These are phyloP conservation scores for Fregata magnificens DNA, from an alignment of 2,113 vertebrate genomes.

Conservation along the genomic window DNA sequence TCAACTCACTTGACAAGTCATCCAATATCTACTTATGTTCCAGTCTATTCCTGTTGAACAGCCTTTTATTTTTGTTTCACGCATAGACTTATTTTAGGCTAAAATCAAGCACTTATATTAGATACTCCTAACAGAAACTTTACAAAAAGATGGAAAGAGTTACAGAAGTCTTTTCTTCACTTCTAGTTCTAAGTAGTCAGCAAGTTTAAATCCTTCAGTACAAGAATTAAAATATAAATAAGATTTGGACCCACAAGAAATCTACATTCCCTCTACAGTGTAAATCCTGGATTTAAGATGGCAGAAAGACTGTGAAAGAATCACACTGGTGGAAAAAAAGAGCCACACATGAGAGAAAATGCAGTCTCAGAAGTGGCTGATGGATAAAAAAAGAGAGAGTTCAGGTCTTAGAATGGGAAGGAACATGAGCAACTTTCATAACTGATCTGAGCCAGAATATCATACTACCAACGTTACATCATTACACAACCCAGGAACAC, in stretches of 20 bases:
- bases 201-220: neutral
- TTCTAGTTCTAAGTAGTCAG: neutral
- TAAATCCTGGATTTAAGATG: neutral
- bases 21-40: neutral
- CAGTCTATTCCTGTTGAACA: conserved; percentile 10
- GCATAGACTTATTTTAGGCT: neutral
- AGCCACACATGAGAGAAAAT: neutral
- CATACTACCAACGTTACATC: neutral
- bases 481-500: neutral
- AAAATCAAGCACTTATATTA: neutral
- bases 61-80: conserved; percentile 33
- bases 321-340: neutral
- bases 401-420: neutral
- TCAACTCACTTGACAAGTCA: conserved; percentile 17
- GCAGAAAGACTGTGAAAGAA: neutral
- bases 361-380: neutral
- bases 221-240: neutral
- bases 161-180: neutral
- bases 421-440: neutral
- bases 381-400: neutral
- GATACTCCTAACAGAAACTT: neutral
- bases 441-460: neutral
- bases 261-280: neutral
- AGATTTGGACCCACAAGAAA: neutral
- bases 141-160: neutral